Percentiles rank a stretch among this genome's conserved stretches.
These are phyloP conservation scores for Spheniscus mendiculus DNA, from an alignment of 2,113 vertebrate species.

Conservation along the genomic window DNA sequence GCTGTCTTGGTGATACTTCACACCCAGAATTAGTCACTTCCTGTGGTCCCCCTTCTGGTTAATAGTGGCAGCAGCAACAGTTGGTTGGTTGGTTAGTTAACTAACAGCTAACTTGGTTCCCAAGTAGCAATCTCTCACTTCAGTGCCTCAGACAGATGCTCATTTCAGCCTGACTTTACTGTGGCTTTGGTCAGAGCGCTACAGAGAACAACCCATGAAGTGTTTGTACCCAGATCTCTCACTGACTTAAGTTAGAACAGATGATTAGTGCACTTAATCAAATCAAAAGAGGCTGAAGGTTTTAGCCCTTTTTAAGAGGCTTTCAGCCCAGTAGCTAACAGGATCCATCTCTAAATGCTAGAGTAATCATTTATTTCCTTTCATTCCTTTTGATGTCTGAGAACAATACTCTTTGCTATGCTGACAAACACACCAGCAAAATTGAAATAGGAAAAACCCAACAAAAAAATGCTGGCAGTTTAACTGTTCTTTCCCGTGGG, in stretches of 20 bases:
- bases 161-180: neutral
- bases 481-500: neutral
- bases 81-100: neutral
- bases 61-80: neutral
- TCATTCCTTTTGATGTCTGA: neutral
- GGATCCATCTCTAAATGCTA: neutral
- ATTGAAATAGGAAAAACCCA: neutral
- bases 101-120: neutral
- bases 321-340: neutral
- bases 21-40: neutral
- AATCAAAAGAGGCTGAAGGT: conserved; percentile 34
- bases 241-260: neutral
- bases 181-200: neutral
- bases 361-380: neutral
- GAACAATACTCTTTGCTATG: neutral
- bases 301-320: conserved; percentile 32
- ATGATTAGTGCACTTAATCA: conserved; percentile 2
- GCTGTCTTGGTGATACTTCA: neutral
- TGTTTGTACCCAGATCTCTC: neutral
- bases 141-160: neutral
- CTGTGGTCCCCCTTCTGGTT: neutral
- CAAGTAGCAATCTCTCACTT: neutral
- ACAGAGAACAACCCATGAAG: neutral
- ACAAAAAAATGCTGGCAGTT: neutral
- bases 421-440: neutral